Conservation (phyloP, 2,888 invertebrate species). For the Eristalis pertinax region DNA sequence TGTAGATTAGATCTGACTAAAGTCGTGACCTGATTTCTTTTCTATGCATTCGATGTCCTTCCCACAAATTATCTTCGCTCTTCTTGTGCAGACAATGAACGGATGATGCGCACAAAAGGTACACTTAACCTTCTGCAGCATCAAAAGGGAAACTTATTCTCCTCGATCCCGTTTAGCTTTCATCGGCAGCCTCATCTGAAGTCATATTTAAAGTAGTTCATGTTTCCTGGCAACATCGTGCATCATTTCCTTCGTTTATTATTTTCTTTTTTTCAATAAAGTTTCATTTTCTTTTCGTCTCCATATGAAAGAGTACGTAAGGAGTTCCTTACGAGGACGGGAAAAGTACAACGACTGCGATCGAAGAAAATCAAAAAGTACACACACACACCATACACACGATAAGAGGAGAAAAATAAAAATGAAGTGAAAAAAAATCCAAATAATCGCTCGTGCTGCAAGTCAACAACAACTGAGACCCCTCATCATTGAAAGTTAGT, state of each 20-base stretch:
- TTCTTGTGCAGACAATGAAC: background rate
- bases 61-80: conserved; percentile 1
- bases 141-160: conserved; percentile 67
- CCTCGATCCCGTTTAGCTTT: conserved; percentile 49
- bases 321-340: conserved; percentile 25
- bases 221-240: conserved; percentile 55
- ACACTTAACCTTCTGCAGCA: conserved; percentile 13
- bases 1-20: background rate
- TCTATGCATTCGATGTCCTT: conserved; percentile 32
- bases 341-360: conserved; percentile 65
- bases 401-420: background rate
- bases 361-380: conserved; percentile 35
- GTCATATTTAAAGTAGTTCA: conserved; percentile 65
- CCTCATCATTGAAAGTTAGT: conserved; percentile 65
- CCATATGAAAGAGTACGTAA: conserved; percentile 2
- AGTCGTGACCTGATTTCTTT: conserved; percentile 34
- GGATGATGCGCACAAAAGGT: background rate
- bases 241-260: background rate
- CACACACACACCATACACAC: conserved; percentile 19
- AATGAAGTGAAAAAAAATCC: conserved; percentile 14
- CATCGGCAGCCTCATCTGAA: conserved; percentile 53
- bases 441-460: conserved; percentile 46
- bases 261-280: conserved; percentile 33
- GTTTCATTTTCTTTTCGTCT: conserved; percentile 70
- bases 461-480: conserved; percentile 29